Conservation (phyloP, 2,888 invertebrate species). For the Osmoderma eremita region DNA sequence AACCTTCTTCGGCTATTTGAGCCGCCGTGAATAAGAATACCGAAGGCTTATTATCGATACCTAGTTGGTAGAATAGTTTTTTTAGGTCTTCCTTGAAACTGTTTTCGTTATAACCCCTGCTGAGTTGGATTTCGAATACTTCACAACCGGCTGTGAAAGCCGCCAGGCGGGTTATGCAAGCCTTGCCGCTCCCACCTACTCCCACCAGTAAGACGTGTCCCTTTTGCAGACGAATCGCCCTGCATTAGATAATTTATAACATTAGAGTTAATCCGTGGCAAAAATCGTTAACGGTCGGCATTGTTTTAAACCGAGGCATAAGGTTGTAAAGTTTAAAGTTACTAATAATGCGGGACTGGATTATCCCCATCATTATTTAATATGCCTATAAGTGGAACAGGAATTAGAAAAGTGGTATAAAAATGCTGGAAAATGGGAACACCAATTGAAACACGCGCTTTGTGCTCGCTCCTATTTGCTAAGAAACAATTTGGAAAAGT, state of each 20-base stretch:
- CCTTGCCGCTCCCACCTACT: constrained; percentile 90
- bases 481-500: too few relatives aligned
- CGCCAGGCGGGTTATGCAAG: constrained; percentile 80
- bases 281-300: too few relatives aligned
- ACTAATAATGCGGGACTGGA: too few relatives aligned
- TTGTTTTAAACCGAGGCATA: too few relatives aligned
- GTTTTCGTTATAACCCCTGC: constrained; percentile 86
- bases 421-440: too few relatives aligned
- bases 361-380: too few relatives aligned
- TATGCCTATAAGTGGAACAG: too few relatives aligned
- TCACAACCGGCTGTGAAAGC: constrained; percentile 86
- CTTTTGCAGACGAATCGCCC: constrained; percentile 82
- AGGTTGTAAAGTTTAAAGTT: too few relatives aligned
- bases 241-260: constrained; percentile 50
- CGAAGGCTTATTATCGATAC: constrained; percentile 80
- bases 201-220: constrained; percentile 89
- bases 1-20: constrained; percentile 84
- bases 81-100: constrained; percentile 90
- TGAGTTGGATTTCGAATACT: constrained; percentile 82
- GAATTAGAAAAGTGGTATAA: too few relatives aligned
- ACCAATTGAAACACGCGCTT: too few relatives aligned
- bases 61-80: constrained; percentile 77
- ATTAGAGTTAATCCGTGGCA: too few relatives aligned
- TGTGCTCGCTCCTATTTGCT: too few relatives aligned
- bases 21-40: constrained; percentile 87